Evolutionary conservation across 2,888 invertebrate species (phyloP), one percentile per base, ranked within the genome.

Genomic region (Hyppa rectilinea): DNA sequence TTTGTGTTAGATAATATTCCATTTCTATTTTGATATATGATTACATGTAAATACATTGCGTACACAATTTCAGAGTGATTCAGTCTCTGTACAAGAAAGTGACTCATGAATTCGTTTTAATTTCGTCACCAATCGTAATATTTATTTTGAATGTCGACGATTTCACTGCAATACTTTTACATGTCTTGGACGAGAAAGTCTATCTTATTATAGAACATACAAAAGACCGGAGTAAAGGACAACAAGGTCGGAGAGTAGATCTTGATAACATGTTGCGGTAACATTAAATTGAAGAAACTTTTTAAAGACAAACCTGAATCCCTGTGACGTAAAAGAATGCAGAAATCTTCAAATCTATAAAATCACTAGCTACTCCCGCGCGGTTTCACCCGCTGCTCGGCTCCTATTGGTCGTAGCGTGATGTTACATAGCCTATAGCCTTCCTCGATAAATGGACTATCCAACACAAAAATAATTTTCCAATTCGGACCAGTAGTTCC

Each of bases 21-120:
- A 47, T 23, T 59, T 73, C 68, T 78, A 74, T 68, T 73, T 74
- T 23, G 43, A 64, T 23, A 5, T 7, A 56, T 78, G 77, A 77
- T 79, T 43, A 29, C 29, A 74, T 43, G 29, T 45, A 36, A 64
- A 72, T 61, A 67, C 50, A 60, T 50, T 69, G 53, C 64, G 80
- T 38, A 75, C 20, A 29, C 52, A n/a, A 36, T 31, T 49, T 65
- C 34, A 9, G 29, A 75, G 75, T 80, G 80, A 78, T 75, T 69
- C 61, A 80, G 64, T 69, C 38, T 23, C 34, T 3, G n/a, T 62
- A 53, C 17, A 23, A 43, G 38, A 64, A 58, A 29, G 26, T 80
- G 70, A 75, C 9, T 80, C 78, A 69, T 31, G 47, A 65, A 52
- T 62, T 34, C 36, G 63, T 36, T 47, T 65, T 12, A 36, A 50